Evolutionary conservation across 2,888 invertebrate genomes (phyloP).

Genomic region (Cremastinae sp.): DNA sequence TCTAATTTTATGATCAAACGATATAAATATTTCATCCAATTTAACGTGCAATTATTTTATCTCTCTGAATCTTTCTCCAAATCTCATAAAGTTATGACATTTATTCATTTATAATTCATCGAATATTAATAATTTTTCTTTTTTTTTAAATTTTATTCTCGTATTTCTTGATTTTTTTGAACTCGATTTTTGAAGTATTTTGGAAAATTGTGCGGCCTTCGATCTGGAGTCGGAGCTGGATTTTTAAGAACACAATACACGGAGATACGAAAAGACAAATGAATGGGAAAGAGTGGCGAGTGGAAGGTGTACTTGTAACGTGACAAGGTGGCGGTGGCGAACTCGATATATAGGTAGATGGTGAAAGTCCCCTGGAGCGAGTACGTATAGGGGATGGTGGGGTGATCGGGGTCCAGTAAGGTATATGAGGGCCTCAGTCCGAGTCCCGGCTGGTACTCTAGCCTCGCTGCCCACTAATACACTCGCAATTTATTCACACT

Average conservation of each 20-base stretch:
- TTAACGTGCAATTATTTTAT: not conserved
- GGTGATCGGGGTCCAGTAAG: slow-evolving; percentile 73
- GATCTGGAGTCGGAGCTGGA: too few relatives aligned
- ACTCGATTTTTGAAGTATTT: too few relatives aligned
- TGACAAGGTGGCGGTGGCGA: slow-evolving; percentile 72
- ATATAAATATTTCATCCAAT: too few relatives aligned
- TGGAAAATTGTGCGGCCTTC: not conserved
- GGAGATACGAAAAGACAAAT: slow-evolving; percentile 10
- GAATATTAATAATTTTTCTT: too few relatives aligned
- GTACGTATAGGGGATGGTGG: slow-evolving; percentile 64
- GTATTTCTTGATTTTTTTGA: too few relatives aligned
- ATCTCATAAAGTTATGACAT: too few relatives aligned
- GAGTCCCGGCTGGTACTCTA: slow-evolving; percentile 77
- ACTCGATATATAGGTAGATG: slow-evolving; percentile 72
- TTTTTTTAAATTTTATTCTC: too few relatives aligned
- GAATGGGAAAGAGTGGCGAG: slow-evolving; percentile 63
- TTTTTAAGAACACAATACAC: not conserved
- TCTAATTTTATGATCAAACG: not conserved
- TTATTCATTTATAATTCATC: too few relatives aligned
- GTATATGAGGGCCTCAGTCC: slow-evolving; percentile 79
- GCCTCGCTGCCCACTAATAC: slow-evolving; percentile 77
- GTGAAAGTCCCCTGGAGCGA: slow-evolving; percentile 76
- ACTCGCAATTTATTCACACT: slow-evolving; percentile 69
- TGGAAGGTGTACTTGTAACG: slow-evolving; percentile 73
- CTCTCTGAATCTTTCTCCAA: too few relatives aligned